Evolutionary conservation across 2,797 vertebrate genomes (phyloP).

Genomic region (Cynodonichthys magdalenae): DNA sequence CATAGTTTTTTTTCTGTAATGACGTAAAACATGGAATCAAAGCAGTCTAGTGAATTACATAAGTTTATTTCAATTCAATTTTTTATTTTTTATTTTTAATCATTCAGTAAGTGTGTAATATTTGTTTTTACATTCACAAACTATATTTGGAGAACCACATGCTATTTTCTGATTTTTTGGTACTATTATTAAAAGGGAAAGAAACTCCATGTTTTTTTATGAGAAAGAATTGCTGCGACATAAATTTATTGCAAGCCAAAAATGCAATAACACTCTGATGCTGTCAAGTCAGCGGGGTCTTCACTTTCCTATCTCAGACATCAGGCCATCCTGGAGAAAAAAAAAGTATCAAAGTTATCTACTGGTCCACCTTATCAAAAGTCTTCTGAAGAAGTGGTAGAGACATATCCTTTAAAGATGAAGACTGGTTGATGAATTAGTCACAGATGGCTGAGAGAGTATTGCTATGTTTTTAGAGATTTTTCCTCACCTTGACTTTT

Average conservation of each 20-base stretch:
- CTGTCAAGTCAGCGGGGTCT: conserved; percentile 11
- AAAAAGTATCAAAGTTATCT: conserved; percentile 11
- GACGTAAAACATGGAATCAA: not conserved
- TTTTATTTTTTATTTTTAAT: not conserved
- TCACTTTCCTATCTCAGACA: conserved; percentile 9
- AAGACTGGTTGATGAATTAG: conserved; percentile 11
- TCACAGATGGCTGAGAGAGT: conserved; percentile 4
- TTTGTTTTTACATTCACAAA: not conserved
- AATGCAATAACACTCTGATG: not conserved
- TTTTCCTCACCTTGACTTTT: conserved; percentile 7
- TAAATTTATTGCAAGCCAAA: conserved; percentile 6
- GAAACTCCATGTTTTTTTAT: not conserved
- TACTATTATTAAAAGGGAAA: not conserved
- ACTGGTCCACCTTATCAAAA: conserved; percentile 19
- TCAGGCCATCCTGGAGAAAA: conserved; percentile 1
- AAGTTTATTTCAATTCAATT: not conserved
- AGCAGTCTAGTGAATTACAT: not conserved
- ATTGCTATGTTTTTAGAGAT: conserved; percentile 3
- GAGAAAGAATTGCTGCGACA: conserved; percentile 9
- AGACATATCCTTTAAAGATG: conserved; percentile 5
- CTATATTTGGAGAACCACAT: not conserved
- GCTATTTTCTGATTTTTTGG: not conserved
- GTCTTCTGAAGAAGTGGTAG: conserved; percentile 8
- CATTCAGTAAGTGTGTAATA: not conserved
- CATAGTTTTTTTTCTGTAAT: not conserved